These are phyloP conservation scores for Rhagonycha fulva DNA, from an alignment of 2,888 invertebrate species.

Conservation along the genomic window DNA sequence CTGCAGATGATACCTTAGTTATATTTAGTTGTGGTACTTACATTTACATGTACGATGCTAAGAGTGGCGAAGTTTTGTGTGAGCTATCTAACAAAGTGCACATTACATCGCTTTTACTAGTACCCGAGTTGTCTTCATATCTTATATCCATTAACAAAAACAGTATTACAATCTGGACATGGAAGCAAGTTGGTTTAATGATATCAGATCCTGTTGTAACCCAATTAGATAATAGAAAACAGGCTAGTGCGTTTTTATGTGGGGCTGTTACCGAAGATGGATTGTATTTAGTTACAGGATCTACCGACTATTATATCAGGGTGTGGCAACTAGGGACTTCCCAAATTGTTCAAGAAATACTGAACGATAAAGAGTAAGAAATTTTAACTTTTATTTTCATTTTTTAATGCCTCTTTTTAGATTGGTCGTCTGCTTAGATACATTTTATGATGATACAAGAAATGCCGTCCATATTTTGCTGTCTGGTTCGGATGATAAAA, in stretches of 20 bases:
- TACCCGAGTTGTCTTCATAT: conserved; percentile 32
- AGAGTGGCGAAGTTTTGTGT: conserved; percentile 34
- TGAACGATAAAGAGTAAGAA: conserved; percentile 43
- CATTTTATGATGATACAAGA: conserved; percentile 42
- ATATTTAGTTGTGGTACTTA: conserved; percentile 34
- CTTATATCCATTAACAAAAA: conserved; percentile 32
- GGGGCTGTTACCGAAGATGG: conserved; percentile 55
- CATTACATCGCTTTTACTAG: conserved; percentile 33
- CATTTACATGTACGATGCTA: conserved; percentile 36
- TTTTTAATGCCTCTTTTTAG: conserved; percentile 33
- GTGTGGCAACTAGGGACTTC: conserved; percentile 50
- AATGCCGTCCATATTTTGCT: conserved; percentile 45
- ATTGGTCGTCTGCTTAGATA: conserved; percentile 44
- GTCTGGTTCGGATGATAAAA: conserved; percentile 46
- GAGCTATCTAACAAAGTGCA: conserved; percentile 31
- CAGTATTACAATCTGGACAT: conserved; percentile 34
- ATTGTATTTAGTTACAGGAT: conserved; percentile 53
- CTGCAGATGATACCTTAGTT: conserved; percentile 37
- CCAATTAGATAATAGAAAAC: conserved; percentile 28
- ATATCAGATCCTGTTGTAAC: conserved; percentile 10
- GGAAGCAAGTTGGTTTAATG: conserved; percentile 23
- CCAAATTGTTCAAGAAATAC: conserved; percentile 36
- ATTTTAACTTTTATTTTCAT: not conserved
- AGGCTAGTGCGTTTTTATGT: conserved; percentile 42
- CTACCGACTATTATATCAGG: conserved; percentile 52